Conservation (phyloP, 2,113 vertebrate species). For the Pelecanus crispus region DNA sequence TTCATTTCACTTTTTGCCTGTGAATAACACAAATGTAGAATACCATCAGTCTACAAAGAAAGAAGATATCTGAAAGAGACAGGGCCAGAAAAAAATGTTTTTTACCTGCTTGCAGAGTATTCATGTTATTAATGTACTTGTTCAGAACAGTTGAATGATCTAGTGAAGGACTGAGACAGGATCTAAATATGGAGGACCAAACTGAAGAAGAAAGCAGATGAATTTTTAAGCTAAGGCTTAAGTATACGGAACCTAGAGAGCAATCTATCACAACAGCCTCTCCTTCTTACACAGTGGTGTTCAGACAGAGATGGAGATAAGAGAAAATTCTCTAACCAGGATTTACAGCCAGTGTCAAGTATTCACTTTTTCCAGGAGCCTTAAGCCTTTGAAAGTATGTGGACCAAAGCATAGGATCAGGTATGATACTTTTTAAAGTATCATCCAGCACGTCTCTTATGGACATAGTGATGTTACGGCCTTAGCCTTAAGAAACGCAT, state of each 20-base stretch:
- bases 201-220: background rate
- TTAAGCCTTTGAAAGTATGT: background rate
- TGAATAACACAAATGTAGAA: background rate
- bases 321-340: background rate
- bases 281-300: background rate
- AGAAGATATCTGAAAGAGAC: background rate
- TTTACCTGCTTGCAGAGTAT: background rate
- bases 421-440: background rate
- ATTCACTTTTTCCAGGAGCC: background rate
- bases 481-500: rapidly evolving
- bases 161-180: background rate
- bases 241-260: background rate
- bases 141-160: background rate
- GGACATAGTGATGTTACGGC: background rate
- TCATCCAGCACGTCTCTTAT: background rate
- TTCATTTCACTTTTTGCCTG: background rate
- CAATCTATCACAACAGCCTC: background rate
- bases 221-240: background rate
- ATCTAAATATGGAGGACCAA: background rate
- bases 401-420: background rate
- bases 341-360: background rate
- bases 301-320: background rate
- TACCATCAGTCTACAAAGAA: background rate
- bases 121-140: background rate
- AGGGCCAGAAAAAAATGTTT: background rate